Conservation (phyloP, 2,113 vertebrate species). For the Toxotes jaculatrix region DNA sequence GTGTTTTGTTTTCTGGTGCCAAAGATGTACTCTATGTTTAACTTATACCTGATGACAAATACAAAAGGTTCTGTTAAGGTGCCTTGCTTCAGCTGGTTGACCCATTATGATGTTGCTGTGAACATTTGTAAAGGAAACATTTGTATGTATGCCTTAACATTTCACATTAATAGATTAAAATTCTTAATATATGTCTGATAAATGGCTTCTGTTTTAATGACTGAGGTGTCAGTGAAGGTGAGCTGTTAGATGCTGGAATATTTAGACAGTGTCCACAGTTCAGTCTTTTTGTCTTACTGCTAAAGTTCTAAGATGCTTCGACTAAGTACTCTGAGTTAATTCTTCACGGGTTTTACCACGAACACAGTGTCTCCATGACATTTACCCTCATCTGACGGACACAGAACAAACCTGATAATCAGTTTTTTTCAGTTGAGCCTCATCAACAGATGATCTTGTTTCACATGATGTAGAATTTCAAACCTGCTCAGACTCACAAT, state of each 20-base stretch:
- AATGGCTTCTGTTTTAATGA: constrained; percentile 28
- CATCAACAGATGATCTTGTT: constrained; percentile 9
- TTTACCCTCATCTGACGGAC: neutral
- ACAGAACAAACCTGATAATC: neutral
- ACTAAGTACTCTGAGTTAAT: neutral
- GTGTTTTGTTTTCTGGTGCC: constrained; percentile 79
- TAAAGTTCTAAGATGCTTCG: too few species aligned
- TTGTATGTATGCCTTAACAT: constrained; percentile 84
- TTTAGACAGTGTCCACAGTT: neutral
- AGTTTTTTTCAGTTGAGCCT: neutral
- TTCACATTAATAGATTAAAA: constrained; percentile 84
- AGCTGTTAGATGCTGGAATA: neutral
- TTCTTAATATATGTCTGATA: constrained; percentile 84
- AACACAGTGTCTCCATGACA: neutral
- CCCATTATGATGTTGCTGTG: constrained; percentile 82
- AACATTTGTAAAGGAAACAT: constrained; percentile 81
- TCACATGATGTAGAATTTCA: neutral
- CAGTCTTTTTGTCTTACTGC: neutral
- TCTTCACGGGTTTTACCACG: neutral
- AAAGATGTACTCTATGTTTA: constrained; percentile 84
- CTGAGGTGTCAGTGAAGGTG: neutral
- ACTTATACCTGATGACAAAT: constrained; percentile 79
- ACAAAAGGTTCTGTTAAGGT: constrained; percentile 68
- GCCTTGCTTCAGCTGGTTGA: constrained; percentile 79
- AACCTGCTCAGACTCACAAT: neutral